Base-by-base conservation (phyloP, 2,888 invertebrate genomes). In the Pyralis farinalis region DNA sequence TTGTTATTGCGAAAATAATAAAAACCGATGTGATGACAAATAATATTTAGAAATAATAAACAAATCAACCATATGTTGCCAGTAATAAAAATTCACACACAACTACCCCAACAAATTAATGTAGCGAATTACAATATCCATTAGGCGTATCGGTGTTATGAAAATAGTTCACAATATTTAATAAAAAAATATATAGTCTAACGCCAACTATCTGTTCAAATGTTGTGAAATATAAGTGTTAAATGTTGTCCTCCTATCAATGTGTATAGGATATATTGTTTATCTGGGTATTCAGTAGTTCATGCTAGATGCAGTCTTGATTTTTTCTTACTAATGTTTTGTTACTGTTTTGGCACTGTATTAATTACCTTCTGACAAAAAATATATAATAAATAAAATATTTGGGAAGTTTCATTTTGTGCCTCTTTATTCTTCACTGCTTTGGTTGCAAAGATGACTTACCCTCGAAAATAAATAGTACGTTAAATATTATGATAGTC, bases 281-380 rank as follows among this genome's bases (percentile, higher is more conserved):
- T 78, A 69, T 70, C 71, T 73, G 74, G 69, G 66, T 78, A 74
- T 71, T 76, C 67, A 66, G 85, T 88, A 87, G 86, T 82, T 72
- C 60, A 83, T 82, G 88, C 88, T 88, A 88, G 88, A 79, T 86
- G 85, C 87, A 81, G 77, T 73, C 76, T 74, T 84, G 65, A 75
- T 82, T 85, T 84, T 83, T 86, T 84, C 82, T 75, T 85, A 86
- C 87, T 88, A 88, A 88, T 87, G 70, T 82, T 82, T 88, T 88
- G 86, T 88, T 88, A 86, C 78, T 85, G 85, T 86, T 86, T 87
- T 84, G 86, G 87, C 88, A 87, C 88, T 83, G 82, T 86, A 87
- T 87, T 87, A 88, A 87, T 86, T 86, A 88, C 82, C 88, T 86
- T 87, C 87, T 86, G 87, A 87, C 83, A 85, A 87, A 85, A 81